phyloP scores from a whole-genome alignment of 2,888 invertebrate genomes.

The Hybos culiciformis region DNA sequence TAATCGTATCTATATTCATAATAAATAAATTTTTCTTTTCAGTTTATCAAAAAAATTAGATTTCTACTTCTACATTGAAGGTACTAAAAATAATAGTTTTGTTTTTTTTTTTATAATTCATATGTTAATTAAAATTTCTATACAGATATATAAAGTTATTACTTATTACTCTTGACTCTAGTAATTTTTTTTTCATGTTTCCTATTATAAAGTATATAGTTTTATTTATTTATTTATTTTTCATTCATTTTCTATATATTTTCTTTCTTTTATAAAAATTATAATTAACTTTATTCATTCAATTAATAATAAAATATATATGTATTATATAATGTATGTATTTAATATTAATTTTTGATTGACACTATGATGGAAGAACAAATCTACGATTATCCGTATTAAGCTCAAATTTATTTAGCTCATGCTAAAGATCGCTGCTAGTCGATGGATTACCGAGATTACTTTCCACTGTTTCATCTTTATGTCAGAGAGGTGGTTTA shows the following conservation, averaged over 20 bases:
- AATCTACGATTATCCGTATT: constrained; percentile 36
- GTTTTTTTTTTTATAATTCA: no score
- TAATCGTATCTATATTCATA: no score
- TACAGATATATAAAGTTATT: no score
- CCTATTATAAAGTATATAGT: neutral
- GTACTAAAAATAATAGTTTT: no score
- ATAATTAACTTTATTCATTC: neutral
- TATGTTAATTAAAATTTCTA: no score
- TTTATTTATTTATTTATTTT: no score
- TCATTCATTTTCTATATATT: no score
- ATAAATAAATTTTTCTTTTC: no score
- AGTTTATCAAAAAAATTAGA: no score
- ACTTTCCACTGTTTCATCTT: constrained; percentile 38
- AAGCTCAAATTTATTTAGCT: constrained; percentile 7
- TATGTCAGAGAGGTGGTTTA: constrained; percentile 38
- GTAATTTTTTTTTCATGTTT: neutral
- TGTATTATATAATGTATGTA: neutral
- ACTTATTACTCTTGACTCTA: neutral
- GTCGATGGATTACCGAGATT: constrained; percentile 38
- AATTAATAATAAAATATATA: neutral
- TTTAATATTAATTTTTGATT: constrained; percentile 22
- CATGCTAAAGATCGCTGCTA: constrained; percentile 37
- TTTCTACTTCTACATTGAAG: no score
- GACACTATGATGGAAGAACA: constrained; percentile 38
- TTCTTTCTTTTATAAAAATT: neutral